These are phyloP conservation scores for Meleagris gallopavo DNA, from an alignment of 2,113 vertebrate species.

Conservation along the genomic window DNA sequence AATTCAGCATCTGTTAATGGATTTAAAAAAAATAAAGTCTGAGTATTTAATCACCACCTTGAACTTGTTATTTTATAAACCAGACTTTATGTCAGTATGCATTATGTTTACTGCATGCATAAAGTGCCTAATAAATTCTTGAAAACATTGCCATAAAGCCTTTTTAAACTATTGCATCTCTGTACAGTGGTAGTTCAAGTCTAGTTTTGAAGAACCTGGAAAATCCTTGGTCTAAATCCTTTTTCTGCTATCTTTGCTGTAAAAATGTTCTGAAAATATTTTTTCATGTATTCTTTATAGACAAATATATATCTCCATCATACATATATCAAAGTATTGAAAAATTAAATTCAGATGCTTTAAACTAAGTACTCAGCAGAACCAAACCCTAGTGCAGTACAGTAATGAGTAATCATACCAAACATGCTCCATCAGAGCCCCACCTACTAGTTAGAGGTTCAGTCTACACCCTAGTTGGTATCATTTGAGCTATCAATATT, in stretches of 20 bases:
- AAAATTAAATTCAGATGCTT: background rate
- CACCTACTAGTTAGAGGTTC: background rate
- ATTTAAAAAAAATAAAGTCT: conserved; percentile 61
- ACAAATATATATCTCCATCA: background rate
- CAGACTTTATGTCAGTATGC: background rate
- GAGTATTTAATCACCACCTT: background rate
- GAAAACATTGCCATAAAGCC: background rate
- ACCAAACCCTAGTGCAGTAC: background rate
- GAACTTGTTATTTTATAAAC: background rate
- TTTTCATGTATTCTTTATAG: background rate
- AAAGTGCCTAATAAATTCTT: background rate
- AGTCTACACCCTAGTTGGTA: background rate
- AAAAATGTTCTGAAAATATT: background rate
- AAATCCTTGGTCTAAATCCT: background rate
- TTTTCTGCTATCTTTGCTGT: background rate
- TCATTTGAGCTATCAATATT: background rate
- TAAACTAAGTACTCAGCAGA: background rate
- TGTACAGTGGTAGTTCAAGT: background rate
- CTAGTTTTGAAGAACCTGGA: background rate
- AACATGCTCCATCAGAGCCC: background rate
- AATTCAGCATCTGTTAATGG: background rate
- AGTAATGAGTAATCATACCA: background rate
- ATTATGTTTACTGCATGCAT: background rate
- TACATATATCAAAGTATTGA: background rate
- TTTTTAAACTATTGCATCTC: background rate